Base-by-base conservation (phyloP, 2,888 invertebrate species). In the Drosophila emarginata region DNA sequence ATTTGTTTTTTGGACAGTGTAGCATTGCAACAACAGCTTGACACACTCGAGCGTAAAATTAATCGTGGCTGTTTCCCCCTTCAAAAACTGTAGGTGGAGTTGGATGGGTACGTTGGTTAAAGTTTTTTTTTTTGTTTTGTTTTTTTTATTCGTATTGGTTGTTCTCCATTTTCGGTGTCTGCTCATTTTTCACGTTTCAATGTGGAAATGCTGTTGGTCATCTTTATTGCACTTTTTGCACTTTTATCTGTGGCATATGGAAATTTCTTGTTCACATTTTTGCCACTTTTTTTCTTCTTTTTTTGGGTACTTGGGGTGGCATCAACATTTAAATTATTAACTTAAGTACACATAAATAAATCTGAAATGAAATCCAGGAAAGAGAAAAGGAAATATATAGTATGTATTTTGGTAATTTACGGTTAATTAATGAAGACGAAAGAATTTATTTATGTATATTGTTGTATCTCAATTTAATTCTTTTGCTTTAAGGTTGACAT, bases 31-130 rank as follows among this genome's bases (percentile, higher is more conserved):
- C 72, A 86, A 65, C 86, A 81, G 81, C 89, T 85, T 90, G 86
- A 79, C 80, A 90, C 90, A 88, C 77, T 83, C 88, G 78, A 89
- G 89, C 87, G 90, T 87, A 82, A 90, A 90, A 89, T 90, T 90
- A 90, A 89, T 87, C 88, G 89, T 86, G 81, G 89, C 85, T 80
- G 78, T 73, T 71, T 68, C 68, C 14, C 64, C 68, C 14, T 63
- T 64, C 50, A 60, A 53, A 15, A 32, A 12, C 18, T 51, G 68
- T 40, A 26, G 23, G 7, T 32, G 18, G 14, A 21, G 15, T 32
- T 9, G 32, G 32, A 5, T 4, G 26, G 26, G 32, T 6, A 28
- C 9, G 53, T 21, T 12, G 52, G 26, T 18, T 45, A 45, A 45
- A 45, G 45, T 11, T 2, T 45, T 45, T 45, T 45, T n/a, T 2